These are phyloP conservation scores for Pseudopipra pipra DNA, from an alignment of 2,113 vertebrate genomes.

Conservation along the genomic window DNA sequence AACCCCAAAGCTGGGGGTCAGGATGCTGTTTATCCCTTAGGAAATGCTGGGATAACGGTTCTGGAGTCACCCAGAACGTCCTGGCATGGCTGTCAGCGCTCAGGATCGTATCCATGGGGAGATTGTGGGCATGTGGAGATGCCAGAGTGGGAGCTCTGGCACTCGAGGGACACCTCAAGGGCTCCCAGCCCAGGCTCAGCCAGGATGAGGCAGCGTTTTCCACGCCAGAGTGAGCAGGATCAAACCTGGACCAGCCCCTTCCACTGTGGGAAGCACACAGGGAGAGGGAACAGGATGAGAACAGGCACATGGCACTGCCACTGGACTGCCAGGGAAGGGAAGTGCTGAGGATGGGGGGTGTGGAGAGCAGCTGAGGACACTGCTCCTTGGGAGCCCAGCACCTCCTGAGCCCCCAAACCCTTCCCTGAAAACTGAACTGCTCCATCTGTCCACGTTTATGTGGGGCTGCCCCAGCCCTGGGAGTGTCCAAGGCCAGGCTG, in stretches of 20 bases:
- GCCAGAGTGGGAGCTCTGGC: background rate
- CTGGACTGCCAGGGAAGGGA: background rate
- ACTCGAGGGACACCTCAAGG: constrained; percentile 32
- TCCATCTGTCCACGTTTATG: background rate
- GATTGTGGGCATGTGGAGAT: background rate
- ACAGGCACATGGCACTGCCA: constrained; percentile 4
- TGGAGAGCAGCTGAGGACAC: background rate
- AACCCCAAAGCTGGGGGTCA: constrained; percentile 18
- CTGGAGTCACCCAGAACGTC: background rate
- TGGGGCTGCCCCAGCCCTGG: background rate
- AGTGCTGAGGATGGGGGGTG: background rate
- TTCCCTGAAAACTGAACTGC: background rate
- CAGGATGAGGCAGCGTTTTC: constrained; percentile 54
- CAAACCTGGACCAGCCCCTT: constrained; percentile 75
- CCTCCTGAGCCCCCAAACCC: background rate
- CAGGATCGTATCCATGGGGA: background rate
- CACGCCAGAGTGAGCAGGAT: constrained; percentile 68
- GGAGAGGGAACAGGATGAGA: constrained; percentile 62
- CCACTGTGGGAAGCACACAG: constrained; percentile 70
- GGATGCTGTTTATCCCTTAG: constrained; percentile 46
- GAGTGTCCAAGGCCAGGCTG: background rate
- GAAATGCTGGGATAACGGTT: background rate
- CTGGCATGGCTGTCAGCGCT: background rate
- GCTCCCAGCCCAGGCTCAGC: constrained; percentile 53
- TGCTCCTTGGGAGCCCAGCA: background rate